A percentile compares a stretch with the other conserved stretches of the same genome.
These are phyloP conservation scores for Rhinoderma darwinii DNA, from an alignment of 2,113 vertebrate genomes.

Conservation along the genomic window DNA sequence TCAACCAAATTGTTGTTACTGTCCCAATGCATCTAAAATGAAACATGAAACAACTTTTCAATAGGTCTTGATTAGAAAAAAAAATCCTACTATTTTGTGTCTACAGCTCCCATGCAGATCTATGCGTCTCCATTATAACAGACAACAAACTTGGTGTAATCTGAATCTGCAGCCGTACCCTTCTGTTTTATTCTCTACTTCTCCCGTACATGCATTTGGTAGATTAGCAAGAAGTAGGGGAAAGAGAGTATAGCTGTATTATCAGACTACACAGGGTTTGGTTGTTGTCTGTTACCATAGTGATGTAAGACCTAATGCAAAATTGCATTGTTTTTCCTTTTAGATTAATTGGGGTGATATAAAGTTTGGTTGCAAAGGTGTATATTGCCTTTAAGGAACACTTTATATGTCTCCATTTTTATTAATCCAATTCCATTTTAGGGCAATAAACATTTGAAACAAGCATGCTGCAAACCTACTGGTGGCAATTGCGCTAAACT, in stretches of 20 bases:
- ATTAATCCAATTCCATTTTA: not conserved
- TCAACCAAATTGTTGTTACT: no score
- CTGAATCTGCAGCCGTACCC: no score
- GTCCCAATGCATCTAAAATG: no score
- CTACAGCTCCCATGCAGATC: not conserved
- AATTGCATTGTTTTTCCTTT: no score
- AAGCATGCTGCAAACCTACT: not conserved
- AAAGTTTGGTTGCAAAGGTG: not conserved
- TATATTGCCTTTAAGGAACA: not conserved
- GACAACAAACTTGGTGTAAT: no score
- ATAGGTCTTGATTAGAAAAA: no score
- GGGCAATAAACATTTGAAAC: not conserved
- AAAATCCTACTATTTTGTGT: not conserved
- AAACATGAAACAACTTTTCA: no score
- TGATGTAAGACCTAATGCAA: no score
- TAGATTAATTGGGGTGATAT: not conserved
- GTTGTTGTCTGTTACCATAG: not conserved
- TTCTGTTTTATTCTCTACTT: not conserved
- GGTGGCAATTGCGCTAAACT: not conserved
- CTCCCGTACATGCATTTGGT: not conserved
- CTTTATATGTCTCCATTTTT: not conserved
- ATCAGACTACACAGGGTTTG: not conserved
- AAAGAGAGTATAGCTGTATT: not conserved
- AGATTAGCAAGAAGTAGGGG: not conserved
- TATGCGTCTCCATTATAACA: not conserved